Evolutionary conservation across 2,113 vertebrate genomes (phyloP).

Genomic region (Erinaceus europaeus): DNA sequence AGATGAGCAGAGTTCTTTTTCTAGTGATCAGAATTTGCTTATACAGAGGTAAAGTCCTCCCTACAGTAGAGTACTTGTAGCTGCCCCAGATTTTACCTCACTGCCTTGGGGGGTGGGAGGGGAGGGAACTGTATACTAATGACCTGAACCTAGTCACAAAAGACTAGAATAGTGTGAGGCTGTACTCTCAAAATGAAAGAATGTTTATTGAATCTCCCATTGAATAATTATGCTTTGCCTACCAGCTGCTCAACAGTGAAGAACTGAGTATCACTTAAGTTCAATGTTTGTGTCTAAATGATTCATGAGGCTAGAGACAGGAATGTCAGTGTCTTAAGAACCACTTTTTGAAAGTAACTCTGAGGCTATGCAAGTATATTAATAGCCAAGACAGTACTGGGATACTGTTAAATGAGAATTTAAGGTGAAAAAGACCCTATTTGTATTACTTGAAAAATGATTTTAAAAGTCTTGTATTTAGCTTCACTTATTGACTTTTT

Average conservation of each 20-base stretch:
- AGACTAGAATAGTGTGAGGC: background rate
- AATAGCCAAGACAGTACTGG: conserved; percentile 65
- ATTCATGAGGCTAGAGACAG: conserved; percentile 66
- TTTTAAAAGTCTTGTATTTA: conserved; percentile 61
- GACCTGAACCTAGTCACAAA: background rate
- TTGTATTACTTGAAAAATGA: conserved; percentile 69
- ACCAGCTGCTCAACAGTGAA: conserved; percentile 30
- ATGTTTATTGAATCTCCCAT: conserved; percentile 42
- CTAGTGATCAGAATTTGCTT: background rate
- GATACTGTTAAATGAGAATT: conserved; percentile 73
- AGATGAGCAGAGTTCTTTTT: background rate
- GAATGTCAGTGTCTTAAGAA: conserved; percentile 67
- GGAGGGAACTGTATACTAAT: background rate
- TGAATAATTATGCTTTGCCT: conserved; percentile 34
- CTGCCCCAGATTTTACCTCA: background rate
- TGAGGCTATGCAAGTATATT: conserved; percentile 60
- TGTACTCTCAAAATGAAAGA: conserved; percentile 51
- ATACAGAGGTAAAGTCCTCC: no score
- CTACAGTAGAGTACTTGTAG: background rate
- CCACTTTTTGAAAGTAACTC: conserved; percentile 72
- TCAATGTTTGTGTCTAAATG: conserved; percentile 58
- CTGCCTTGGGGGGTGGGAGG: background rate
- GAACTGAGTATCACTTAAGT: conserved; percentile 66
- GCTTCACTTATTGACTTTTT: conserved; percentile 70
- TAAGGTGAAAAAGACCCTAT: conserved; percentile 65